phyloP scores from a whole-genome alignment of 2,113 vertebrate species.

The Chionomys nivalis region DNA sequence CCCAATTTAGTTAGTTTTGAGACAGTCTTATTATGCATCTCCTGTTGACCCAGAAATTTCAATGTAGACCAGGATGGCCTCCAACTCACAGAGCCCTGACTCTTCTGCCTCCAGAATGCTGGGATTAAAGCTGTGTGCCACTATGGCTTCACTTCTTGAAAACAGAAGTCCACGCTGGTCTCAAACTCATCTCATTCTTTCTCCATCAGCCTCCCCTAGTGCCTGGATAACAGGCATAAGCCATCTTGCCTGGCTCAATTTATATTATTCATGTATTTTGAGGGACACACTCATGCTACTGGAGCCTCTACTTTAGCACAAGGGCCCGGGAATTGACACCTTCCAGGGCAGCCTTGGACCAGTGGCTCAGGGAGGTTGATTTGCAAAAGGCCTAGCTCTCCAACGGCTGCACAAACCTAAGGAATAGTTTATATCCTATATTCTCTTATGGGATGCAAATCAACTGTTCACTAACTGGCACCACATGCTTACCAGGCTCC shows the following conservation, averaged over 20 bases:
- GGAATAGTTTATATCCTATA: background rate
- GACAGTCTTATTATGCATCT: background rate
- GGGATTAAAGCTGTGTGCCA: background rate
- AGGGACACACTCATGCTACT: background rate
- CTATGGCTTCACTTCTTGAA: background rate
- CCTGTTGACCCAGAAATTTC: background rate
- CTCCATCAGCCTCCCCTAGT: background rate
- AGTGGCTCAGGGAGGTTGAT: background rate
- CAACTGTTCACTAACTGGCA: background rate
- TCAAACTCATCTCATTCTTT: background rate
- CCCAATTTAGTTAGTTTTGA: background rate
- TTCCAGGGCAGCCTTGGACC: background rate
- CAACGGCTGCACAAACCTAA: conserved; percentile 22
- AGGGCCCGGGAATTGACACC: background rate
- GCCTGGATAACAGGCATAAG: no score
- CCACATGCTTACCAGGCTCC: background rate
- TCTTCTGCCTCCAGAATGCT: background rate
- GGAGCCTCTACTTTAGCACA: background rate
- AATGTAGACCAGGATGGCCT: background rate
- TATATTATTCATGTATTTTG: background rate
- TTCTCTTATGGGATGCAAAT: background rate
- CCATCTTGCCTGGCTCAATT: background rate
- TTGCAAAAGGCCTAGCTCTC: background rate
- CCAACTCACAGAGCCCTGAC: background rate
- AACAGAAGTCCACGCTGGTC: background rate